Base-by-base conservation (phyloP, 2,888 invertebrate species). In the Lasioglossum villosulum region DNA sequence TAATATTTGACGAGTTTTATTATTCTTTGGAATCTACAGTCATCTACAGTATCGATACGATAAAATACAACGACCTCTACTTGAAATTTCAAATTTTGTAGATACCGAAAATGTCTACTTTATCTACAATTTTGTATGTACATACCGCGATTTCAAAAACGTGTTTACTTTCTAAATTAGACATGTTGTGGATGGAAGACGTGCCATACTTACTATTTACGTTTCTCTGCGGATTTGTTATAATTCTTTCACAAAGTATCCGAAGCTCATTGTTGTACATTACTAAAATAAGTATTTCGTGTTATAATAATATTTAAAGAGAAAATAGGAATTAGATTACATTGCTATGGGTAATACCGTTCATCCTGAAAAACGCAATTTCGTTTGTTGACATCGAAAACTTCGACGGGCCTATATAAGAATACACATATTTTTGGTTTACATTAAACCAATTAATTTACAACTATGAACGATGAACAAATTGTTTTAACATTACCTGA, bases 401-500 rank as follows among this genome's bases (percentile, higher is more conserved):
- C 4, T 30, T 45, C 37, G n/a, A 76, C 76, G 42, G 42, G 37
- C 16, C 16, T 39, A n/a, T n/a, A n/a, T n/a, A 12, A 14, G n/a
- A 39, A 30, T 56, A 71, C 27, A 14, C 30, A 30, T 75, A 78
- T 37, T 63, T 75, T 81, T 80, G 80, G 78, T 84, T 84, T 80
- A 45, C 56, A 42, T 77, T 68, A 27, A 80, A 85, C 68, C 81
- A 86, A 85, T 34, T 30, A 78, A 75, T 48, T 72, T 66, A 4
- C 66, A 80, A 76, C 59, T 56, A 90, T 89, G 90, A 78, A 82
- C 34, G 86, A 90, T 75, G 86, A 90, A 37, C 74, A 81, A 27
- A 75, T 89, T 19, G 89, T 91, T 10, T 75, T 86, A 27, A 92
- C 90, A 48, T 82, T 92, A 66, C 94, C 94, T 8, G 93, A 93